phyloP scores from a whole-genome alignment of 2,797 vertebrate genomes.

The Cossypha niveicapilla region DNA sequence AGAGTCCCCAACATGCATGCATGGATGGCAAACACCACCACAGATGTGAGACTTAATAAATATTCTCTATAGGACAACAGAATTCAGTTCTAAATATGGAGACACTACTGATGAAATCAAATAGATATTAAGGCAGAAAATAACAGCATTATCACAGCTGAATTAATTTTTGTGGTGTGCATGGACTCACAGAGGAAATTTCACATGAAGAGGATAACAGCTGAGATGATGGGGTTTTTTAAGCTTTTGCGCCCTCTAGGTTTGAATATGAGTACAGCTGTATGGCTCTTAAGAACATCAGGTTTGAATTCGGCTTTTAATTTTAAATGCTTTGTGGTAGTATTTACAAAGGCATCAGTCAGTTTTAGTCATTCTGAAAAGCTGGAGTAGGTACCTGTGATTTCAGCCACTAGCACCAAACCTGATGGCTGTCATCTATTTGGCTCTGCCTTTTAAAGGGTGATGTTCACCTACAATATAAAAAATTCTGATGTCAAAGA shows the following conservation, averaged over 20 bases:
- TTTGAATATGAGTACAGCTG: background rate
- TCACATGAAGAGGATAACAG: background rate
- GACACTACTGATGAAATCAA: background rate
- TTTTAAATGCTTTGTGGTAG: background rate
- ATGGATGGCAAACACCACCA: rapidly evolving
- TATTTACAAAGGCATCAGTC: background rate
- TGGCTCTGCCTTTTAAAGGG: background rate
- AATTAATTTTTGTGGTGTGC: background rate
- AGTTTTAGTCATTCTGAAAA: background rate
- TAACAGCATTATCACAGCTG: background rate
- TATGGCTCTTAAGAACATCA: background rate
- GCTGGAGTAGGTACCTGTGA: background rate
- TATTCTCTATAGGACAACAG: background rate
- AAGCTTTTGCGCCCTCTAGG: constrained; percentile 54
- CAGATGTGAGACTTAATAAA: background rate
- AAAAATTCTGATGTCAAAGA: background rate
- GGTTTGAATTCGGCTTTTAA: background rate
- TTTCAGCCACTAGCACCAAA: background rate
- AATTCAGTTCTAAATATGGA: background rate
- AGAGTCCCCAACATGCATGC: rapidly evolving
- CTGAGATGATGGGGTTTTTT: background rate
- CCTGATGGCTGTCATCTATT: background rate
- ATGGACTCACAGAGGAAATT: background rate
- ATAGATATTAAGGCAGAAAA: background rate
- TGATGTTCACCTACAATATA: background rate